Percentiles rank a stretch among this genome's conserved stretches.
Conservation (phyloP, 2,888 invertebrate genomes). For the Hoplodrina ambigua region DNA sequence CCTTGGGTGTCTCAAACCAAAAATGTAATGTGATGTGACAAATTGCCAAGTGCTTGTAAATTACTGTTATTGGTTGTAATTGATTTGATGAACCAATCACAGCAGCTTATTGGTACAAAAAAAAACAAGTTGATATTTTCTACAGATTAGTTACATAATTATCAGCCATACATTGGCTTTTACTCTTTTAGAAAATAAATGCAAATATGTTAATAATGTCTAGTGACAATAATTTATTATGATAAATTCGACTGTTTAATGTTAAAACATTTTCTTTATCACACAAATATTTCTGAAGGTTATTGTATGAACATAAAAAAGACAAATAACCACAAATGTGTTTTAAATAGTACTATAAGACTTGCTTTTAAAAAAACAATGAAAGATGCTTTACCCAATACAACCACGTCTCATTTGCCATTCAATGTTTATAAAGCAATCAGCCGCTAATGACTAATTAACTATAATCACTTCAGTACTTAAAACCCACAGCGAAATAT, state of each 20-base stretch:
- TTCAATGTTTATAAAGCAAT: slow-evolving; percentile 41
- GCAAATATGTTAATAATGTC: too few relatives aligned
- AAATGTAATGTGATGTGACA: too few relatives aligned
- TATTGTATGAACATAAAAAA: slow-evolving; percentile 11
- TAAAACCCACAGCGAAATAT: slow-evolving; percentile 15
- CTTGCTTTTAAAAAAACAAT: slow-evolving; percentile 22
- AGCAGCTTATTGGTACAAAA: too few relatives aligned
- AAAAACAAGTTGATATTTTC: too few relatives aligned
- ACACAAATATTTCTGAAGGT: slow-evolving; percentile 11
- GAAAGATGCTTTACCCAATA: slow-evolving; percentile 3
- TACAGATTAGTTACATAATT: too few relatives aligned
- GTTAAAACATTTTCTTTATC: slow-evolving; percentile 10
- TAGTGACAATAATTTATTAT: background rate
- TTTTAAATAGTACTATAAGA: slow-evolving; percentile 2
- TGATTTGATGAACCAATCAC: too few relatives aligned
- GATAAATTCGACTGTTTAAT: background rate
- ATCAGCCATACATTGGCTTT: too few relatives aligned
- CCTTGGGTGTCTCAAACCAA: too few relatives aligned
- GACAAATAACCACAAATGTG: slow-evolving; percentile 20
- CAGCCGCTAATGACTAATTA: slow-evolving; percentile 27
- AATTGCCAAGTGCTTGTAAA: too few relatives aligned
- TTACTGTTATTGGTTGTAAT: too few relatives aligned
- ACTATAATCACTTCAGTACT: slow-evolving; percentile 28
- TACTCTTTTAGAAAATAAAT: too few relatives aligned
- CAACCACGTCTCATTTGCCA: slow-evolving; percentile 30